Evolutionary conservation across 2,113 vertebrate species (phyloP).

Genomic region (Syngnathus typhle): DNA sequence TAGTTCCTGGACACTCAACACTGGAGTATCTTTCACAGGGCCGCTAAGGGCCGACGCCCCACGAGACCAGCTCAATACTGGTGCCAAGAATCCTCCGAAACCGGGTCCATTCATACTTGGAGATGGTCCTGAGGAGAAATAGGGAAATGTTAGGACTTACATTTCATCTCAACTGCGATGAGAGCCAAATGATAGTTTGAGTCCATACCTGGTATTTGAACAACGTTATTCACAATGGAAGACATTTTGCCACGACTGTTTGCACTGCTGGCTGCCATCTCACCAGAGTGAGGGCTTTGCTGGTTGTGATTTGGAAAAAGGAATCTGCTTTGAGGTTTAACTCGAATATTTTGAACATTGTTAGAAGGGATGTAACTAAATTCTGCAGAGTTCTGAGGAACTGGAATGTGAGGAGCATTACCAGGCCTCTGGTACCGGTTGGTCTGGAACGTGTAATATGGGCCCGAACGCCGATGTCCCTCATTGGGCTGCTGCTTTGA

Average conservation of each 20-base stretch:
- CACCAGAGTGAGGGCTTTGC: neutral
- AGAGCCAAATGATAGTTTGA: neutral
- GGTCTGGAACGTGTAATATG: neutral
- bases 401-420: neutral
- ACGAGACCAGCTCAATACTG: neutral
- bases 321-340: slow-evolving; percentile 30
- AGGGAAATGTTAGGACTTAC: too few species aligned
- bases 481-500: neutral
- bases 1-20: neutral
- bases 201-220: slow-evolving; percentile 13
- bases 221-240: neutral
- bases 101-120: neutral
- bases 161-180: too few species aligned
- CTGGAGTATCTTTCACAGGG: neutral
- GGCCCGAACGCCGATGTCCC: neutral
- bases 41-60: neutral
- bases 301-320: neutral
- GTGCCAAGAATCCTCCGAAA: neutral
- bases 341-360: slow-evolving; percentile 13
- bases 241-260: neutral
- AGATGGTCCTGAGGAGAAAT: neutral
- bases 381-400: neutral
- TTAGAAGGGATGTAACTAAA: neutral
- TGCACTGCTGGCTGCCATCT: neutral
- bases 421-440: neutral